Evolutionary conservation across 2,888 invertebrate genomes (phyloP).

Genomic region (Pammene aurita): DNA sequence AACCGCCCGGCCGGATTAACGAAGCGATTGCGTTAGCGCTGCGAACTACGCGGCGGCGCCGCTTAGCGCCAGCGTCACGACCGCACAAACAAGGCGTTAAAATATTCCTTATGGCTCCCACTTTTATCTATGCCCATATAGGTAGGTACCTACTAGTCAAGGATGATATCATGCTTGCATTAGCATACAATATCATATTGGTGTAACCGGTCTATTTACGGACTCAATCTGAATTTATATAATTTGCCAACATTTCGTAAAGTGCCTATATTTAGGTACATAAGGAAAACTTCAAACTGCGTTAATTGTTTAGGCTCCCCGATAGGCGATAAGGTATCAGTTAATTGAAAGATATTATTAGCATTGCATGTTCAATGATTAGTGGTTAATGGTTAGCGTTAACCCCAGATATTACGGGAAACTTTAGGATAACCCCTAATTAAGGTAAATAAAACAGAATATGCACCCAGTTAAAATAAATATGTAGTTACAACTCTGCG

Average conservation of each 20-base stretch:
- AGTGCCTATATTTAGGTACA: not conserved
- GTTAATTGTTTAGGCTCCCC: not conserved
- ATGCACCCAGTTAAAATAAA: not conserved
- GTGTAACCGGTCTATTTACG: no score
- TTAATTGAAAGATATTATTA: not conserved
- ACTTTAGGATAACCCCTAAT: not conserved
- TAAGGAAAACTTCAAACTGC: conserved; percentile 3
- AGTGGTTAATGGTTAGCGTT: not conserved
- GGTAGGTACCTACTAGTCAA: no score
- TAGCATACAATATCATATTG: no score
- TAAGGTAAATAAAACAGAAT: not conserved
- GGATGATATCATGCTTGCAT: no score
- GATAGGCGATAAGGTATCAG: conserved; percentile 5
- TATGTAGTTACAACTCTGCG: no score
- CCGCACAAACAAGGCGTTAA: no score
- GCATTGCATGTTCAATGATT: not conserved
- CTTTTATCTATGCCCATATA: conserved; percentile 8
- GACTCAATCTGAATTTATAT: no score
- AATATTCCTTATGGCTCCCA: not conserved
- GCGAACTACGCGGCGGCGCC: not conserved
- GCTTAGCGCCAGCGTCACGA: not conserved
- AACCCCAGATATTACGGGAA: no score
- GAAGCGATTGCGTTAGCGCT: conserved; percentile 1
- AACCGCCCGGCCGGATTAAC: conserved; percentile 30
- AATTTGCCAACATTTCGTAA: no score